Evolutionary conservation across 2,888 invertebrate species (phyloP).

Genomic region (Chesias legatella): DNA sequence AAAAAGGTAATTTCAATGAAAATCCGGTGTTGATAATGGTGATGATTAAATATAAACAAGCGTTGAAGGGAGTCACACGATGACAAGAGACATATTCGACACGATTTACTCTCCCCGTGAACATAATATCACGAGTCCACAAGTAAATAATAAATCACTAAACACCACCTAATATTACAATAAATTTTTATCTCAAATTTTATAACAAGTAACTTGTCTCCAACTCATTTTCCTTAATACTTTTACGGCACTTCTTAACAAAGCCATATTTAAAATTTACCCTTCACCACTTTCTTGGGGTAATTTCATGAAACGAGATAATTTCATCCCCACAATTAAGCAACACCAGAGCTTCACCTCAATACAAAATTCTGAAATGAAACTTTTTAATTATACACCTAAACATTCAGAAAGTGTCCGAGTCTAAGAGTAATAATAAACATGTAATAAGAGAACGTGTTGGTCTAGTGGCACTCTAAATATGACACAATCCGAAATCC

Average conservation of each 20-base stretch:
- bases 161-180: not conserved
- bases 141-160: not conserved
- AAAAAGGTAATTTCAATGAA: too few species aligned
- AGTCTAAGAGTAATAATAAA: not conserved
- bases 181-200: not conserved
- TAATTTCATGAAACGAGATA: slow-evolving; percentile 5
- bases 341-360: slow-evolving; percentile 10
- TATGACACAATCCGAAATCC: too few species aligned
- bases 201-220: not conserved
- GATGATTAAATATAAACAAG: too few species aligned
- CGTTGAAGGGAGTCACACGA: too few species aligned
- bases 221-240: not conserved
- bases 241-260: not conserved
- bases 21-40: too few species aligned
- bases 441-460: too few species aligned
- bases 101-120: too few species aligned
- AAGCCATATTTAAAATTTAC: slow-evolving; percentile 1
- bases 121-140: too few species aligned
- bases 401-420: slow-evolving; percentile 15
- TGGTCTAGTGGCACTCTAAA: too few species aligned
- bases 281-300: slow-evolving; percentile 1
- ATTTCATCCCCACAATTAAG: slow-evolving; percentile 15
- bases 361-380: slow-evolving; percentile 17
- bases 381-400: slow-evolving; percentile 28
- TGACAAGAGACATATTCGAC: too few species aligned